Conservation (phyloP, 2,888 invertebrate species). For the Creontiades dilutus region DNA sequence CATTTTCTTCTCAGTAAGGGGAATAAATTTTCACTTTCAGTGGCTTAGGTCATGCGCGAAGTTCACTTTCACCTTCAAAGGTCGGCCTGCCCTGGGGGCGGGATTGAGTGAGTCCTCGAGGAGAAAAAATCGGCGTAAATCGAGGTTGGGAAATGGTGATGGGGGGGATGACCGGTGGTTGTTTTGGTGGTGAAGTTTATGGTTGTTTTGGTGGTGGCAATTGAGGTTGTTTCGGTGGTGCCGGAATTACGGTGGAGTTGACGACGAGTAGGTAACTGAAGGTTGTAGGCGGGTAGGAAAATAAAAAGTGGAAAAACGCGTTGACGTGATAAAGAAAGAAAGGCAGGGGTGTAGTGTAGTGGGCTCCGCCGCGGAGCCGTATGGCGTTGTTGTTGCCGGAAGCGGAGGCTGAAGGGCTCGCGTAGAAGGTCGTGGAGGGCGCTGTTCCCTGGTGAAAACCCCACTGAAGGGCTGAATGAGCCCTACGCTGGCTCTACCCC, state of each 20-base stretch:
- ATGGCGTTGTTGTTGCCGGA: constrained; percentile 55
- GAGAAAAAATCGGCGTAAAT: too few species aligned
- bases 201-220: neutral
- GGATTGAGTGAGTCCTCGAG: neutral
- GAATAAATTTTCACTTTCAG: constrained; percentile 53
- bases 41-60: constrained; percentile 66
- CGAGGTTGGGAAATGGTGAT: too few species aligned
- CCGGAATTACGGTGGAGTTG: neutral
- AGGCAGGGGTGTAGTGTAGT: neutral
- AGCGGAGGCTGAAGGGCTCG: neutral
- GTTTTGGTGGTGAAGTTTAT: constrained; percentile 2
- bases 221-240: neutral
- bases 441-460: constrained; percentile 10
- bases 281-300: neutral
- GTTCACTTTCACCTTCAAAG: constrained; percentile 69
- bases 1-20: constrained; percentile 70
- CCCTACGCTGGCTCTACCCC: constrained; percentile 19
- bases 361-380: constrained; percentile 8
- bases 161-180: neutral
- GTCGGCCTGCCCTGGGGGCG: constrained; percentile 36
- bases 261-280: neutral
- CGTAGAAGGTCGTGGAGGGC: neutral
- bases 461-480: constrained; percentile 39
- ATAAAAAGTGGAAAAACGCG: neutral
- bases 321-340: neutral